A percentile compares a stretch with the other conserved stretches of the same genome.
Conservation (phyloP, 2,113 vertebrate species). For the Odocoileus virginianus region DNA sequence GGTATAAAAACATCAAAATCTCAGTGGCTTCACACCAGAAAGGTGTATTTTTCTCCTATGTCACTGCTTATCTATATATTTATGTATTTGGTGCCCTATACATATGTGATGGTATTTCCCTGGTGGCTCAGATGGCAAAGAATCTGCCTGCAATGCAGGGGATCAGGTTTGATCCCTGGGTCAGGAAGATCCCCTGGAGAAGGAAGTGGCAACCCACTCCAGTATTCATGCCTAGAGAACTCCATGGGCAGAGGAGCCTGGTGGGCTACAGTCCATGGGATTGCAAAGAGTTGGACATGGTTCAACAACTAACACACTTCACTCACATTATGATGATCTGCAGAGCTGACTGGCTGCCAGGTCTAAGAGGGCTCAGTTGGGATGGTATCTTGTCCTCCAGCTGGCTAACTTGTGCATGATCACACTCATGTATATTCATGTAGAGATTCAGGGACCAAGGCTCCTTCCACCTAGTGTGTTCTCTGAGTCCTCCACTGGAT, state of each 20-base stretch:
- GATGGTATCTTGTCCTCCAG: neutral
- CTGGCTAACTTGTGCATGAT: neutral
- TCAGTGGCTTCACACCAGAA: neutral
- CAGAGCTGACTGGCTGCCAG: neutral
- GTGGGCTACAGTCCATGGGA: neutral
- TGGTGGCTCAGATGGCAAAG: neutral
- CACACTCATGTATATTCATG: neutral
- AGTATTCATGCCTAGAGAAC: neutral
- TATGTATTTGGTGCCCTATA: neutral
- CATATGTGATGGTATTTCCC: neutral
- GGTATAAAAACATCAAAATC: neutral
- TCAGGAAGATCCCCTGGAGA: neutral
- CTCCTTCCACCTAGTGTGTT: neutral
- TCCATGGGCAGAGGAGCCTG: neutral
- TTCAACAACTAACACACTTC: neutral
- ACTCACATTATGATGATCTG: neutral
- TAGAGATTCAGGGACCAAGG: neutral
- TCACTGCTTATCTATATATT: neutral
- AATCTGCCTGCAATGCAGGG: neutral
- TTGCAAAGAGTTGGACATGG: neutral
- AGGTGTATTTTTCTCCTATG: neutral
- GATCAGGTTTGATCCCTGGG: neutral
- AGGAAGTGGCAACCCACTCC: neutral
- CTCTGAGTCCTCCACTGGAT: neutral
- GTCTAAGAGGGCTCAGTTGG: neutral